Percentiles rank a stretch among this genome's conserved stretches.
phyloP scores from a whole-genome alignment of 1,140 invertebrate genomes.

The Bombus affinis region DNA sequence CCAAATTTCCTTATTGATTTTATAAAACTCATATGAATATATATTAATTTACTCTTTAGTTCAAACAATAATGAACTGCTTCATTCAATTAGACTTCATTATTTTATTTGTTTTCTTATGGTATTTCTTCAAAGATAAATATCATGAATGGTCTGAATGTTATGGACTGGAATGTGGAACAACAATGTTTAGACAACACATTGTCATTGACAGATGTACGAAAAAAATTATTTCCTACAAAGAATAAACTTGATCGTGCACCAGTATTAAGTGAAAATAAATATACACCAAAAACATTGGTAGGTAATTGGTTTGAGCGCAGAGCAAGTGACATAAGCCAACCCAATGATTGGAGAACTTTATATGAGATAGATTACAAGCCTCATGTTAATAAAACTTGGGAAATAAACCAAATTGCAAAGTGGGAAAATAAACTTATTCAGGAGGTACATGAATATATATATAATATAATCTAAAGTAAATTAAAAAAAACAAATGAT shows the following conservation, averaged over 20 bases:
- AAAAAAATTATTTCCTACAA: slow-evolving; percentile 40
- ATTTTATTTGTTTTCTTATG: neutral
- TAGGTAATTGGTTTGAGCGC: slow-evolving; percentile 66
- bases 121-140: slow-evolving; percentile 19
- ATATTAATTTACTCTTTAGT: neutral
- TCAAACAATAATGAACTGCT: neutral
- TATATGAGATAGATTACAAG: slow-evolving; percentile 56
- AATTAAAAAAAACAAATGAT: neutral
- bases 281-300: slow-evolving; percentile 59
- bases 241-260: slow-evolving; percentile 26
- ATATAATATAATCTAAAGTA: neutral
- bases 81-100: neutral
- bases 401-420: slow-evolving; percentile 21
- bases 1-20: neutral
- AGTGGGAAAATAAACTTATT: slow-evolving; percentile 57
- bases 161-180: slow-evolving; percentile 15
- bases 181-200: slow-evolving; percentile 1
- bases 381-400: slow-evolving; percentile 27
- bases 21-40: neutral
- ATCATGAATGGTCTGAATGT: slow-evolving; percentile 12
- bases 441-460: slow-evolving; percentile 33
- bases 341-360: slow-evolving; percentile 52
- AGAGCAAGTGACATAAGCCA: slow-evolving; percentile 10
- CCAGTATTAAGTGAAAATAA: slow-evolving; percentile 33
- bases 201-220: slow-evolving; percentile 42